Conservation (phyloP, 2,888 invertebrate genomes). For the Scaptodrosophila latifasciaeformis region DNA sequence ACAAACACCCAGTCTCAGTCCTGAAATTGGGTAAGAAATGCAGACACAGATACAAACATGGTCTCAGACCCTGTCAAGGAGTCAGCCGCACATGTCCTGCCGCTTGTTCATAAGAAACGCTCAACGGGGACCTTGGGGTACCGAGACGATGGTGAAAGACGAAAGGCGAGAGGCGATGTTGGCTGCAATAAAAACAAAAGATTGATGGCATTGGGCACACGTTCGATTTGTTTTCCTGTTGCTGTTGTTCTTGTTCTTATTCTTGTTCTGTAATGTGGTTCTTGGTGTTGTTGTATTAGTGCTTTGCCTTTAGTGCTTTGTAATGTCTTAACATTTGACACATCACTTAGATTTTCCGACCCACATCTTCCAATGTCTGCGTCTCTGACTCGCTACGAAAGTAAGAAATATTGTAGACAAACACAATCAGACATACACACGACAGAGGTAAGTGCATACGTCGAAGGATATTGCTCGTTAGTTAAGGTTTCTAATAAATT, state of each 20-base stretch:
- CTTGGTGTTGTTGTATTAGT: slow-evolving; percentile 20
- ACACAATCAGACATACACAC: too few species aligned
- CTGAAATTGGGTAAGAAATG: too few species aligned
- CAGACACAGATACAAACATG: slow-evolving; percentile 21
- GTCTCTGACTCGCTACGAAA: neutral
- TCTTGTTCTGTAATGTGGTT: neutral
- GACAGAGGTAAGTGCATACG: neutral
- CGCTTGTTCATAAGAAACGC: slow-evolving; percentile 50
- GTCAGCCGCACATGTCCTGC: slow-evolving; percentile 29
- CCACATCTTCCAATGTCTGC: slow-evolving; percentile 34
- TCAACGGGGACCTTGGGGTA: slow-evolving; percentile 47
- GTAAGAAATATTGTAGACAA: too few species aligned
- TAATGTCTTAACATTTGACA: slow-evolving; percentile 74
- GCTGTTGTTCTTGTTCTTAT: slow-evolving; percentile 40
- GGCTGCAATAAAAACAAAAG: slow-evolving; percentile 68
- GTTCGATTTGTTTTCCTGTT: slow-evolving; percentile 70
- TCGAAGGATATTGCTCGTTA: slow-evolving; percentile 67
- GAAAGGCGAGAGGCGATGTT: slow-evolving; percentile 17
- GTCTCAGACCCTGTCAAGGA: slow-evolving; percentile 8
- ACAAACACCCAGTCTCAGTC: slow-evolving; percentile 36
- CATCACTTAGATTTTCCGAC: slow-evolving; percentile 65
- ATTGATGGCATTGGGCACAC: slow-evolving; percentile 70
- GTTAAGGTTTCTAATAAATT: slow-evolving; percentile 70
- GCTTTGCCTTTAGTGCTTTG: slow-evolving; percentile 60
- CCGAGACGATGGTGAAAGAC: too few species aligned